Base-by-base conservation (phyloP, 1,140 invertebrate genomes). In the Amyelois transitella region DNA sequence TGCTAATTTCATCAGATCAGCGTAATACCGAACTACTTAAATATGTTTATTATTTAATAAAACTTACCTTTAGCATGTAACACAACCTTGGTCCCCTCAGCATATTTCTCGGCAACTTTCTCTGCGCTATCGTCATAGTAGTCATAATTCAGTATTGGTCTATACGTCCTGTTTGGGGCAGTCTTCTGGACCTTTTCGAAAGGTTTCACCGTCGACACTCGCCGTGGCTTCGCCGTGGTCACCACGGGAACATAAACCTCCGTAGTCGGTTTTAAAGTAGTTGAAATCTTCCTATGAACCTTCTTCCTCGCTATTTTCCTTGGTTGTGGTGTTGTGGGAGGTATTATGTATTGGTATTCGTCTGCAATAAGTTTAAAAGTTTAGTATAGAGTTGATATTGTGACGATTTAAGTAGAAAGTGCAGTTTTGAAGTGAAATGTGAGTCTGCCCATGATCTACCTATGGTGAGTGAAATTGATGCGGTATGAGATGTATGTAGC, bases 51-150 rank as follows among this genome's bases (percentile, higher is more conserved):
- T n/a, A n/a, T n/a, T n/a, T n/a, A n/a, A n/a, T 32, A 18, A 53
- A 25, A 25, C 69, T 69, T 65, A 69, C 91, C 91, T 76, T 80
- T 88, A 12, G 60, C 81, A 51, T 89, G 91, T 6, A 92, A 62
- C 12, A 89, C 82, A 0, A 93, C 90, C 75, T 94, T 94, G 0
- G 90, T 90, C 12, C 90, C 89, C 12, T 90, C 81, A 0, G 69
- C 69, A 53, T 90, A 86, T 60, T 91, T 91, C n/a, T 81, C 84
- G 14, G 91, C 77, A 6, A 92, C 66, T 18, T 89, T 89, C 20
- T 89, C 86, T 51, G 90, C 88, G 17, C 90, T 90, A 54, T 92
- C 92, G 60, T 92, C 92, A 66, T 93, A 93, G 72, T 93, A 93
- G 73, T 93, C 92, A 62, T 93, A 93, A 66, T 92, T 91, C 1